Evolutionary conservation across 92 coral and sea anemone species (phyloP).

Genomic region (Palythoa grandiflora): DNA sequence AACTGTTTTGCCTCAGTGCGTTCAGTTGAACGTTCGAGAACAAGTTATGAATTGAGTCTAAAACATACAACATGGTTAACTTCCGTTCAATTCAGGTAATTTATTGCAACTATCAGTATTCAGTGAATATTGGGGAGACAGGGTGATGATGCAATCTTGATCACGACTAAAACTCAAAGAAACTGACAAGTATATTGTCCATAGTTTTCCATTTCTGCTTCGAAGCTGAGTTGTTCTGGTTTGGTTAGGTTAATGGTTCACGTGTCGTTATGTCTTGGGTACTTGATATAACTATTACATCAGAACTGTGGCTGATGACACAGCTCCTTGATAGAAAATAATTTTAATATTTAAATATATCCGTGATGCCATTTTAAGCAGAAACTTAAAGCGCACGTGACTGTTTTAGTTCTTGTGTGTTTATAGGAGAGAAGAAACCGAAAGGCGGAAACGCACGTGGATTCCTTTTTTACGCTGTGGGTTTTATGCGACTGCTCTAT

Average conservation of each 20-base stretch:
- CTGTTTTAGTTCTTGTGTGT: neutral
- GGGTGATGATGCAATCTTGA: neutral
- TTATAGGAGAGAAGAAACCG: neutral
- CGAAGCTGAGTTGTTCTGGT: no score
- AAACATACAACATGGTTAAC: conserved; percentile 19
- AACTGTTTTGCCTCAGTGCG: neutral
- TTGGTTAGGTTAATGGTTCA: no score
- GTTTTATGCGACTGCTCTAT: neutral
- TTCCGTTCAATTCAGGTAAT: conserved; percentile 31
- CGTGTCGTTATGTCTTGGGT: neutral
- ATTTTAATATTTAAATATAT: neutral
- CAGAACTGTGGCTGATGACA: neutral
- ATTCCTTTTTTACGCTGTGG: neutral
- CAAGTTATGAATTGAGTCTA: neutral
- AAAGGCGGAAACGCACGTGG: neutral
- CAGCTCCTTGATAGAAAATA: neutral
- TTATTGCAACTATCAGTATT: neutral
- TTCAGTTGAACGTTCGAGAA: neutral
- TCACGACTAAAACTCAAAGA: neutral
- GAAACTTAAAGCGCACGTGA: neutral
- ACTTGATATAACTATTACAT: neutral
- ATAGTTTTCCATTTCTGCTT: neutral
- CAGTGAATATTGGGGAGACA: neutral
- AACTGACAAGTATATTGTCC: neutral
- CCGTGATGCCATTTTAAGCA: neutral